phyloP scores from a whole-genome alignment of 2,888 invertebrate species.

The Chymomyza fuscimana region DNA sequence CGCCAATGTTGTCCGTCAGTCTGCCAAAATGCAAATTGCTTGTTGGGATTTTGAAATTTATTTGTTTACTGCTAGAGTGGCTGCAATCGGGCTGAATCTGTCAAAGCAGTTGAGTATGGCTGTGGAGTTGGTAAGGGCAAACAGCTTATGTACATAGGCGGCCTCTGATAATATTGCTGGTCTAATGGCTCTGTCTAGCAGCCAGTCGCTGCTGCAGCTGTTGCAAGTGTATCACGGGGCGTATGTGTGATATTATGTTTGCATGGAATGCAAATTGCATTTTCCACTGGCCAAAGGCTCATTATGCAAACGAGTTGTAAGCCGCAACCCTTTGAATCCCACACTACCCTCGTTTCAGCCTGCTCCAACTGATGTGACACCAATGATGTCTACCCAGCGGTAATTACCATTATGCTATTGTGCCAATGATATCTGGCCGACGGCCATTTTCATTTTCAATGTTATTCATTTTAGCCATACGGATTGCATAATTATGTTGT shows the following conservation, averaged over 20 bases:
- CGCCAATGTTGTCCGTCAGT: not conserved
- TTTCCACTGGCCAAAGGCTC: constrained; percentile 14
- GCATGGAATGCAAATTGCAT: constrained; percentile 32
- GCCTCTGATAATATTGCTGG: not conserved
- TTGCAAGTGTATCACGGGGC: constrained; percentile 12
- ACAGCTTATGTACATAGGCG: not conserved
- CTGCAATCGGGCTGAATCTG: not conserved
- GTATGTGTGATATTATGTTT: constrained; percentile 34
- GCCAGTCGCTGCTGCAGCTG: not conserved
- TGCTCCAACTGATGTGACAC: not conserved
- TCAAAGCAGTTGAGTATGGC: not conserved
- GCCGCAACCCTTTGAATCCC: not conserved
- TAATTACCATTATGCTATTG: too few species aligned
- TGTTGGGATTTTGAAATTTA: constrained; percentile 10
- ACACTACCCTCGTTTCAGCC: not conserved
- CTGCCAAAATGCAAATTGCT: constrained; percentile 16
- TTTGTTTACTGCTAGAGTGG: not conserved
- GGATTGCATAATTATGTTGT: constrained; percentile 8
- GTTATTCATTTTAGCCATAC: not conserved
- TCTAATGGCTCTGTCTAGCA: not conserved
- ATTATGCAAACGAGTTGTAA: constrained; percentile 31
- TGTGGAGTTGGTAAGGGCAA: not conserved
- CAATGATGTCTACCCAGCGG: not conserved
- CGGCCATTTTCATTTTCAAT: not conserved
- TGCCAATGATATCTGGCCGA: not conserved